These are phyloP conservation scores for Ageneiosus marmoratus DNA, from an alignment of 2,113 vertebrate genomes.

Conservation along the genomic window DNA sequence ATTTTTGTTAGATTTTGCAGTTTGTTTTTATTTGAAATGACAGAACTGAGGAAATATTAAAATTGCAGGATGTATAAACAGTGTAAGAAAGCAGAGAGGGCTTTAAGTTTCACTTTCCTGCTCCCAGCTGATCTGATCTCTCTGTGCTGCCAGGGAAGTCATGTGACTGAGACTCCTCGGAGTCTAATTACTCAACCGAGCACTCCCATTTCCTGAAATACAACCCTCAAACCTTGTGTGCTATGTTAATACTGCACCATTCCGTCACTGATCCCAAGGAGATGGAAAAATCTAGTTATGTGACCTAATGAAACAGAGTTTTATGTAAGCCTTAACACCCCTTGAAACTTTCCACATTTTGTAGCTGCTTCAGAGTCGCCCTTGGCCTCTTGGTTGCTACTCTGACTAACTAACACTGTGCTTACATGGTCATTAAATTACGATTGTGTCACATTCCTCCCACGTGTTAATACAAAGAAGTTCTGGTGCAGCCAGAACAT, in stretches of 20 bases:
- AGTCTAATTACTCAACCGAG: background rate
- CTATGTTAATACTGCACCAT: background rate
- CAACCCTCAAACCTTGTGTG: background rate
- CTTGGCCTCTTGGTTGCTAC: background rate
- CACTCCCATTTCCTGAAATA: slow-evolving; percentile 24
- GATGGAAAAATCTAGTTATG: background rate
- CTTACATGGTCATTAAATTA: background rate
- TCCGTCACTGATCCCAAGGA: background rate
- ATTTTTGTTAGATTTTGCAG: background rate
- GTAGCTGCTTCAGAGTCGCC: background rate
- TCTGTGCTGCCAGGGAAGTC: slow-evolving; percentile 35
- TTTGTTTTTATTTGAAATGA: background rate
- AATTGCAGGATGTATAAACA: background rate
- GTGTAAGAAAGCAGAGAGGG: background rate
- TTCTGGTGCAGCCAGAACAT: background rate
- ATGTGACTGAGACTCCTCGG: slow-evolving; percentile 29
- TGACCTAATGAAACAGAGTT: background rate
- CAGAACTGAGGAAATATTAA: background rate
- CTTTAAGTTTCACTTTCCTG: slow-evolving; percentile 66
- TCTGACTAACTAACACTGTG: too few relatives aligned
- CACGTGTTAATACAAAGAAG: background rate
- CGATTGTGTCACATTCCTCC: too few relatives aligned
- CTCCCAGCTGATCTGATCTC: slow-evolving; percentile 38
- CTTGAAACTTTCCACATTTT: background rate
- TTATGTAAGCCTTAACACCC: background rate